Evolutionary conservation across 2,888 invertebrate species (phyloP).

Genomic region (Siphonodentalium dalli): DNA sequence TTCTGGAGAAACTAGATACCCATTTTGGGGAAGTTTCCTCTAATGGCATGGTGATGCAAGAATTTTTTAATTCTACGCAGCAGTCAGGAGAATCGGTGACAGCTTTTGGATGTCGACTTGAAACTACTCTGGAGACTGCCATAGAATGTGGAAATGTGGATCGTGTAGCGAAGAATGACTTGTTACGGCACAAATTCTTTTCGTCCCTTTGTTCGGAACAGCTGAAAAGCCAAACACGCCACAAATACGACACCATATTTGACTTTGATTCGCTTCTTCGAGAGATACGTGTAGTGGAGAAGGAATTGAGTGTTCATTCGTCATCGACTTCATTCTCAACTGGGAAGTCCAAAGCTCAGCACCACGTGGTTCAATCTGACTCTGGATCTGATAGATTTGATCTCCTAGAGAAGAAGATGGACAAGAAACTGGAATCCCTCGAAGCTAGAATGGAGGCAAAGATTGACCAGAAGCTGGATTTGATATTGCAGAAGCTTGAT

Average conservation of each 20-base stretch:
- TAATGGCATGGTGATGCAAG: constrained; percentile 21
- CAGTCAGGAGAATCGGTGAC: constrained; percentile 14
- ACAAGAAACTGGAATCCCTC: no score
- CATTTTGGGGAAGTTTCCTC: constrained; percentile 14
- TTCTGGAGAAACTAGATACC: constrained; percentile 12
- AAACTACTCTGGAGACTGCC: constrained; percentile 11
- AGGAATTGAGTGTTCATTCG: no score
- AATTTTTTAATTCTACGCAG: constrained; percentile 15
- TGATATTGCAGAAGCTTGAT: no score
- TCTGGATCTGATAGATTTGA: no score
- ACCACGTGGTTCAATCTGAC: no score
- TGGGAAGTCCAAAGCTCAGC: no score
- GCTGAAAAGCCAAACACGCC: constrained; percentile 14
- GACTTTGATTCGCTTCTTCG: constrained; percentile 12
- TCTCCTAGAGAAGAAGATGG: no score
- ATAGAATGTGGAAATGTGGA: constrained; percentile 14
- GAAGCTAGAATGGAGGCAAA: no score
- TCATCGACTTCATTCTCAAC: no score
- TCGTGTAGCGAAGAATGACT: constrained; percentile 13
- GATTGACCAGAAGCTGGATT: no score
- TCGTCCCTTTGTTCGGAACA: constrained; percentile 10
- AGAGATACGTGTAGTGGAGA: constrained; percentile 14
- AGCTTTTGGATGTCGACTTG: constrained; percentile 21
- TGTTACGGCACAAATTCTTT: constrained; percentile 22
- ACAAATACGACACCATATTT: constrained; percentile 19